A percentile compares a stretch with the other conserved stretches of the same genome.
Conservation (phyloP, 2,797 vertebrate genomes). For the Geotrypetes seraphini region DNA sequence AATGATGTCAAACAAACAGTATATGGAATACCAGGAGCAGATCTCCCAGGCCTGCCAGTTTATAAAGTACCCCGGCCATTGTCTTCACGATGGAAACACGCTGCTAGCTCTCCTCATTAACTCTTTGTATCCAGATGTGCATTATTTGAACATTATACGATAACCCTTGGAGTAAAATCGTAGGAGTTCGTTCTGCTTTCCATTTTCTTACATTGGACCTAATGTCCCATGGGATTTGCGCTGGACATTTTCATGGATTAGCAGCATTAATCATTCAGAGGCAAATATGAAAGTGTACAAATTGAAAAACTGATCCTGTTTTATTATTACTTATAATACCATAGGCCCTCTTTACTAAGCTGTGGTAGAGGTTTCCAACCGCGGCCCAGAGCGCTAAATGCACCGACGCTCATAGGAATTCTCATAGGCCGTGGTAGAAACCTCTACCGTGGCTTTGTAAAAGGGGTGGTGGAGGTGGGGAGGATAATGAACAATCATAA, state of each 20-base stretch:
- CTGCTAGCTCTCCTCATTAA: conserved; percentile 81
- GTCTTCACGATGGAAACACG: conserved; percentile 72
- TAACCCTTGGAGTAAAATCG: conserved; percentile 26
- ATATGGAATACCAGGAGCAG: conserved; percentile 71
- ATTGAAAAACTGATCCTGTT: not conserved
- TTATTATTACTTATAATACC: not conserved
- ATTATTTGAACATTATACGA: conserved; percentile 83
- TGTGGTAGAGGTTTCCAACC: too few species aligned
- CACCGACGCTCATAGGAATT: too few species aligned
- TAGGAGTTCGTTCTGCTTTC: not conserved
- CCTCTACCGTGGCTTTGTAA: too few species aligned
- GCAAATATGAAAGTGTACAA: not conserved
- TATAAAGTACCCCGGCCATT: conserved; percentile 79
- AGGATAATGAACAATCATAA: too few species aligned
- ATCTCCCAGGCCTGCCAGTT: conserved; percentile 75
- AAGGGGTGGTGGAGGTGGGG: too few species aligned
- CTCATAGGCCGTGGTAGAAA: too few species aligned
- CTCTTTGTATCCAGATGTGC: conserved; percentile 78
- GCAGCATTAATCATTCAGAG: too few species aligned
- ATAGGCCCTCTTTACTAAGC: too few species aligned
- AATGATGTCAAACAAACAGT: conserved; percentile 79
- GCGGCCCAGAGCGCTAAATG: too few species aligned
- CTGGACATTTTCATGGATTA: conserved; percentile 12
- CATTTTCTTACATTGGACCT: conserved; percentile 24
- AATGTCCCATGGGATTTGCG: conserved; percentile 22